Evolutionary conservation across 2,888 invertebrate species (phyloP), one percentile per base, ranked within the genome.

Genomic region (Spilarctia lutea): DNA sequence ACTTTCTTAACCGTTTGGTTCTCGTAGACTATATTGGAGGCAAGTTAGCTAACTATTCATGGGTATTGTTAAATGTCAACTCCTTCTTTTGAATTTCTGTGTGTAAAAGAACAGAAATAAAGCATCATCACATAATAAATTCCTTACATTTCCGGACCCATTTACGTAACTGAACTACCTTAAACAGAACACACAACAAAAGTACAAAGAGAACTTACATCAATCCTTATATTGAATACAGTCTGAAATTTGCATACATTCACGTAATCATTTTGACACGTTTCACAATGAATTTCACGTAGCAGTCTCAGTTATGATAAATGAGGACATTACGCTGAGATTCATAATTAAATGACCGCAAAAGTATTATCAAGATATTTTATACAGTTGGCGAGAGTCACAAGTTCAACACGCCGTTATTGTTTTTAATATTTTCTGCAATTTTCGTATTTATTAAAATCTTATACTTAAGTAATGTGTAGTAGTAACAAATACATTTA

Each of bases 271-370:
- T 75, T 78, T 78, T 79, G 80, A 75, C 78, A 72, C 72, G 65
- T 79, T 79, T 65, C 66, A 77, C 60, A 78, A 75, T 74, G 68
- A 77, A 74, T 77, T 74, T 78, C 77, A 78, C 76, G 80, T 72
- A 76, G 75, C 77, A 73, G 72, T 79, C 77, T 75, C 79, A 75
- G 75, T 85, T 85, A 87, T 90, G 90, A 90, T 89, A 86, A 88
- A 90, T 87, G 89, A 85, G 81, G 81, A 80, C 86, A 88, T 90
- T 89, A 89, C 82, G 86, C 81, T 75, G 85, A 87, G 87, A 86
- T 88, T 88, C 86, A 88, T 89, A 88, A 90, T 90, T 89, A 89
- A 90, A 89, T 87, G 85, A 76, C 85, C 80, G 86, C 87, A 83
- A 83, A 89, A 89, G 84, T 88, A 88, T 87, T 87, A 89, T 86